phyloP scores from a whole-genome alignment of 2,888 invertebrate species.

The Dasypolia templi region DNA sequence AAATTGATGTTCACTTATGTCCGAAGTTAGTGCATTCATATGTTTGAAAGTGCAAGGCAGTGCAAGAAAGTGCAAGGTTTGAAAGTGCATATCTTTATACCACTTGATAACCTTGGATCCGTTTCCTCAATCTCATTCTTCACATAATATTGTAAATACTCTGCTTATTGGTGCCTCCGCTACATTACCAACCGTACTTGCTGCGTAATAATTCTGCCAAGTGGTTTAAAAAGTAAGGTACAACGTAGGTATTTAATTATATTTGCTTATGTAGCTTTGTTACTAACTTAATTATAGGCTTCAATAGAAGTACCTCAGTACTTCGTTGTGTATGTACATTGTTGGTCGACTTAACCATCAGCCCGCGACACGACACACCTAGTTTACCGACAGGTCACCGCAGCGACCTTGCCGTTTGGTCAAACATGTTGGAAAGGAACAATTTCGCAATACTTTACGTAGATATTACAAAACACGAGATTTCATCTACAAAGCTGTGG shows the following conservation, averaged over 20 bases:
- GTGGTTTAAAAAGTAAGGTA: conserved; percentile 1
- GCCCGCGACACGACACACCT: background rate
- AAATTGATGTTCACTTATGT: background rate
- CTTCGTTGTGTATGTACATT: background rate
- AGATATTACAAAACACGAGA: background rate
- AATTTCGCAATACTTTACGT: conserved; percentile 23
- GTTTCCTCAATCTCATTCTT: conserved; percentile 8
- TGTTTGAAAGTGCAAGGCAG: background rate
- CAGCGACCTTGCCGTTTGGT: conserved; percentile 22
- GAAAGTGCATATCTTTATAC: background rate
- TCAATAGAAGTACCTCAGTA: background rate
- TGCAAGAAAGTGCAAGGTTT: background rate
- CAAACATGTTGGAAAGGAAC: conserved; percentile 35
- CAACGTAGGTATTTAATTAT: background rate
- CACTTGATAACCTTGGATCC: conserved; percentile 18
- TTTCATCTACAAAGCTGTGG: background rate
- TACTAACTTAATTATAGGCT: conserved; percentile 24
- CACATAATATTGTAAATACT: background rate
- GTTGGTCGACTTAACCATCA: conserved; percentile 14
- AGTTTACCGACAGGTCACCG: background rate
- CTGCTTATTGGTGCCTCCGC: background rate
- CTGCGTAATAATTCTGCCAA: background rate
- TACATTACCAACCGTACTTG: background rate
- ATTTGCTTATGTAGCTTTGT: background rate
- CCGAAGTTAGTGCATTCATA: background rate